These are phyloP conservation scores for Helobdella robusta DNA, from an alignment of 2,888 invertebrate species.

Conservation along the genomic window DNA sequence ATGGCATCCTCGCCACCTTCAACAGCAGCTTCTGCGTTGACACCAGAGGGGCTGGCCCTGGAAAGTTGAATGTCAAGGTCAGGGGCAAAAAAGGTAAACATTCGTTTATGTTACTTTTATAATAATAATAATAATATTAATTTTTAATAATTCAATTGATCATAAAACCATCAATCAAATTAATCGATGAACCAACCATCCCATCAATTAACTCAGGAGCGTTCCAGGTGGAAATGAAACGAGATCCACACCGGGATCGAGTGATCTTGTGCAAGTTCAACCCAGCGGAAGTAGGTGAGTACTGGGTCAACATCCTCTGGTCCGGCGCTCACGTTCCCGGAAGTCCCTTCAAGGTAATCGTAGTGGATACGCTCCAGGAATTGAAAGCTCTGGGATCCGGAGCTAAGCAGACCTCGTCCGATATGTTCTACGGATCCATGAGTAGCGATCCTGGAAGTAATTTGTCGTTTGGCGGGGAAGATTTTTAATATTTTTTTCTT, in stretches of 20 bases:
- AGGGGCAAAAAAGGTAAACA: slow-evolving; percentile 81
- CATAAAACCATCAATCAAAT: not conserved
- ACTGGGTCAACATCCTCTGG: slow-evolving; percentile 84
- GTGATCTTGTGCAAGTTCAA: slow-evolving; percentile 96
- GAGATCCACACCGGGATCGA: slow-evolving; percentile 93
- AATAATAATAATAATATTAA: not conserved
- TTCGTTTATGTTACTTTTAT: not conserved
- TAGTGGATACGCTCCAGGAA: slow-evolving; percentile 96
- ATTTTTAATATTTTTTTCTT: no score
- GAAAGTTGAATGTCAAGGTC: slow-evolving; percentile 92
- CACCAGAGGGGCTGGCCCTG: slow-evolving; percentile 95
- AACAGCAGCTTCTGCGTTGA: slow-evolving; percentile 96
- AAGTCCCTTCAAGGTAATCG: slow-evolving; percentile 95
- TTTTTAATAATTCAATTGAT: not conserved
- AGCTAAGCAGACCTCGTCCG: not conserved
- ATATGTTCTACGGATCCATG: slow-evolving; percentile 12
- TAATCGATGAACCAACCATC: slow-evolving; percentile 1
- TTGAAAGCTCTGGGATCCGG: slow-evolving; percentile 49
- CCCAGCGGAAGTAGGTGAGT: slow-evolving; percentile 96
- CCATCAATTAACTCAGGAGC: slow-evolving; percentile 58
- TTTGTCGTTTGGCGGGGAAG: no score
- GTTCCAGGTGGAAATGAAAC: slow-evolving; percentile 98
- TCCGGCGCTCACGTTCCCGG: slow-evolving; percentile 95
- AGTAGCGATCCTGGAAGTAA: slow-evolving; percentile 6
- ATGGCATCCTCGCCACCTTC: slow-evolving; percentile 92